Conservation (phyloP, 2,888 invertebrate species). For the Oxytorus armatus region DNA sequence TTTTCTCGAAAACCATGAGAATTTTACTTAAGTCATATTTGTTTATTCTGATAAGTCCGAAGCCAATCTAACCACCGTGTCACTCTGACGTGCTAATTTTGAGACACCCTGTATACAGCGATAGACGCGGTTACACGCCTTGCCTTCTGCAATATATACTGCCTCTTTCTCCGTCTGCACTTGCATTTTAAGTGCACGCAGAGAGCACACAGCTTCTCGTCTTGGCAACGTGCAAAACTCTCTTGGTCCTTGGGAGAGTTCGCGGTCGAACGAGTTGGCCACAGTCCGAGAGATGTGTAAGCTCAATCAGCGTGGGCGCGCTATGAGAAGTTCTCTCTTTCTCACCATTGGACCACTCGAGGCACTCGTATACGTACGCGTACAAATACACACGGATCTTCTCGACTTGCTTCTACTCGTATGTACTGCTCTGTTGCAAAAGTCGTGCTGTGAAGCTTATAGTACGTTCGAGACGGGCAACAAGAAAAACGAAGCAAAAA, state of each 20-base stretch:
- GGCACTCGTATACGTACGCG: background rate
- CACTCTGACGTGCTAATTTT: no score
- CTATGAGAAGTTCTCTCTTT: slow-evolving; percentile 50
- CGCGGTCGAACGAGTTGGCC: slow-evolving; percentile 48
- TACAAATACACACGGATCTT: background rate
- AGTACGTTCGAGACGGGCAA: slow-evolving; percentile 9
- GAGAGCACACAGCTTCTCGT: slow-evolving; percentile 55
- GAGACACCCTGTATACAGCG: no score
- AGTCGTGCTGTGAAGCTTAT: slow-evolving; percentile 15
- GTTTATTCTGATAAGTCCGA: no score
- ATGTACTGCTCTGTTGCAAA: slow-evolving; percentile 16
- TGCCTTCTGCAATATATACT: background rate
- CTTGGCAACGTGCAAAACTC: slow-evolving; percentile 53
- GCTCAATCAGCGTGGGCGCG: slow-evolving; percentile 80
- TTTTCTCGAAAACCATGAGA: no score
- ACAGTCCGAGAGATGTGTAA: slow-evolving; percentile 74
- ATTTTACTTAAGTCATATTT: no score
- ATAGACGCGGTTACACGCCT: background rate
- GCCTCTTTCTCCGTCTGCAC: slow-evolving; percentile 52
- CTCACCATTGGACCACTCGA: slow-evolving; percentile 27
- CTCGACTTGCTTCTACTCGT: slow-evolving; percentile 9
- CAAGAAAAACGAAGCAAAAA: slow-evolving; percentile 6
- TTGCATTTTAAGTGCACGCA: slow-evolving; percentile 50
- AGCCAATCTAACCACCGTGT: no score
- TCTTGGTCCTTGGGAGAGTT: slow-evolving; percentile 23